Base-by-base conservation (phyloP, 2,113 vertebrate species). In the Anarrhichthys ocellatus region DNA sequence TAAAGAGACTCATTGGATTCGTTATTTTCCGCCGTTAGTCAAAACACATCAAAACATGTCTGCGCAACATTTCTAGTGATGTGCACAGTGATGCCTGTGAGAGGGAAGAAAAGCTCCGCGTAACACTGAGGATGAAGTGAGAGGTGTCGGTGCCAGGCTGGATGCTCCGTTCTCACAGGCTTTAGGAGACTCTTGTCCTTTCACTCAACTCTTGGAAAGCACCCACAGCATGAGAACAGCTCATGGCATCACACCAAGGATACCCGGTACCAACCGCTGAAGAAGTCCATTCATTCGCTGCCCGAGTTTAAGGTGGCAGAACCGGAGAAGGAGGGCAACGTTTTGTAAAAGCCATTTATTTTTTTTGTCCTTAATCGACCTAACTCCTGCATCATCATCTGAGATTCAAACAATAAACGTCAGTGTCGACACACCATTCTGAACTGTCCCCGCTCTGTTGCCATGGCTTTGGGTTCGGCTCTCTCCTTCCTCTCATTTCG, bases 1-100 rank as follows among this genome's bases (percentile, higher is more conserved):
- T 94, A 95, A 95, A 89, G 70, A 87, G 83, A 91, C 67, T 54
- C n/a, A 20, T 46, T 44, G 27, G 22, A 42, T 84, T 88, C 72
- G 42, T 83, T 89, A 78, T 48, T 66, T 48, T 0, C 17, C 0
- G 1, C 36, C 5, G 22, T 75, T 64, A 61, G 74, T 83, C 77
- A 76, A 76, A 82, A 82, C 68, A 71, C 48, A 56, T 69, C 65
- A 46, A 61, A 80, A 79, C 56, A 59, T 14, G 46, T 63, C 71
- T 9, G 62, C 0, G n/a, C 62, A 66, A 24, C 75, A 44, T 82
- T 68, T 75, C 15, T 32, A 2, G 7, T 24, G 24, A 3, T 44
- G 67, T 11, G 18, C 61, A 44, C 48, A 7, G 17, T 10, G 32
- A 73, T 40, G 62, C 42, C 24, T 65, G 50, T 56, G 52, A 70